Evolutionary conservation across 2,113 vertebrate genomes (phyloP).

Genomic region (Neogobius melanostomus): DNA sequence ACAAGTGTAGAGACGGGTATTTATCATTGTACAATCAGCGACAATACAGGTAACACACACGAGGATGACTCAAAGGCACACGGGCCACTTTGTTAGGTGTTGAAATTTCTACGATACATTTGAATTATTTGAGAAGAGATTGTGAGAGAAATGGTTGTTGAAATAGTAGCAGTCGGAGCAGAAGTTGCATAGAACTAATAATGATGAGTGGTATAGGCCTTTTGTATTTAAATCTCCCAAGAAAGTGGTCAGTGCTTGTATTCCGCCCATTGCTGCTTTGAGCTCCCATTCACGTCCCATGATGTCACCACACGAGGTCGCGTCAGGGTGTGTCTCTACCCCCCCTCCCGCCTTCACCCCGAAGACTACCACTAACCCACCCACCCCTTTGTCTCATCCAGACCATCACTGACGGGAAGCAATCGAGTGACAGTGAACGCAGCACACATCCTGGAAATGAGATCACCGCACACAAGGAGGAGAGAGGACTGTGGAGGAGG

Average conservation of each 20-base stretch:
- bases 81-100: not conserved
- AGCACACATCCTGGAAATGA: slow-evolving; percentile 9
- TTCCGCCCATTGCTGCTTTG: not conserved
- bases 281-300: not conserved
- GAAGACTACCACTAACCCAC: not conserved
- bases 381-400: not conserved
- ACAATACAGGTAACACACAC: not conserved
- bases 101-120: not conserved
- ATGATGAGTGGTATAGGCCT: no score
- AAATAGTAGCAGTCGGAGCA: not conserved
- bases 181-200: not conserved
- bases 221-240: not conserved
- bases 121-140: no score
- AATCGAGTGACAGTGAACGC: not conserved
- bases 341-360: not conserved
- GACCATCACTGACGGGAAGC: not conserved
- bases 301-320: slow-evolving; percentile 1
- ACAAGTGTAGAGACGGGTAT: not conserved
- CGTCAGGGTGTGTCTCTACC: not conserved
- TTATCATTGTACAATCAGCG: not conserved
- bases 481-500: not conserved
- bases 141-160: no score
- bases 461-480: not conserved
- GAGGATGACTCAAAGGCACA: no score
- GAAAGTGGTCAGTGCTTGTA: not conserved